A percentile compares a stretch with the other conserved stretches of the same genome.
Evolutionary conservation across 2,797 vertebrate genomes (phyloP).

Genomic region (Mus caroli): DNA sequence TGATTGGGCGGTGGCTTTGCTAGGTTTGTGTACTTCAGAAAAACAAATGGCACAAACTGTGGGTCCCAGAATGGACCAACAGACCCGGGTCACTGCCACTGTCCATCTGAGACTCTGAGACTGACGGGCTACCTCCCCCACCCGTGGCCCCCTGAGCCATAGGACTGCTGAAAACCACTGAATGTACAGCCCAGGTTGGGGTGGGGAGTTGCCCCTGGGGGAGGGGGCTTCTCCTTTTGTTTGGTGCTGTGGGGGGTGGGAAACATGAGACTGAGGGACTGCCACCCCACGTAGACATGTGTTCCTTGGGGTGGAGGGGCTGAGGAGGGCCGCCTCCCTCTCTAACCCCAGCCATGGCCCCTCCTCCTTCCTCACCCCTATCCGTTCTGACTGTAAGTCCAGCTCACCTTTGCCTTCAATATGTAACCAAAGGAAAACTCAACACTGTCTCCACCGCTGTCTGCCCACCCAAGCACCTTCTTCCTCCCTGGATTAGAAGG

Average conservation of each 20-base stretch:
- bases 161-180: conserved; percentile 89
- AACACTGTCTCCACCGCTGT: conserved; percentile 83
- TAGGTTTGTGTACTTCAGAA: conserved; percentile 76
- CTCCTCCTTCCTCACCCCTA: conserved; percentile 74
- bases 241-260: conserved; percentile 83
- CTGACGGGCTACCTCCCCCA: conserved; percentile 78
- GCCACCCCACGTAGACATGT: conserved; percentile 75
- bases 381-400: conserved; percentile 80
- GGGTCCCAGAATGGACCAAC: conserved; percentile 76
- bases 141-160: conserved; percentile 86
- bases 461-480: conserved; percentile 80
- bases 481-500: conserved; percentile 71
- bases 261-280: conserved; percentile 71
- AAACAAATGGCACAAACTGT: conserved; percentile 80
- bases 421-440: conserved; percentile 88
- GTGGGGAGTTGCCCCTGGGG: conserved; percentile 81
- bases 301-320: conserved; percentile 77
- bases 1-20: conserved; percentile 81
- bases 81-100: conserved; percentile 86
- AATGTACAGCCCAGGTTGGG: conserved; percentile 87
- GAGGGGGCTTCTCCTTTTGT: conserved; percentile 81
- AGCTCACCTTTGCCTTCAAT: conserved; percentile 87
- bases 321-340: conserved; percentile 69
- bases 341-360: conserved; percentile 67
- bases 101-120: conserved; percentile 81